Evolutionary conservation across 2,888 invertebrate genomes (phyloP), one percentile per base, ranked within the genome.

Genomic region (Leucophenga maculata): DNA sequence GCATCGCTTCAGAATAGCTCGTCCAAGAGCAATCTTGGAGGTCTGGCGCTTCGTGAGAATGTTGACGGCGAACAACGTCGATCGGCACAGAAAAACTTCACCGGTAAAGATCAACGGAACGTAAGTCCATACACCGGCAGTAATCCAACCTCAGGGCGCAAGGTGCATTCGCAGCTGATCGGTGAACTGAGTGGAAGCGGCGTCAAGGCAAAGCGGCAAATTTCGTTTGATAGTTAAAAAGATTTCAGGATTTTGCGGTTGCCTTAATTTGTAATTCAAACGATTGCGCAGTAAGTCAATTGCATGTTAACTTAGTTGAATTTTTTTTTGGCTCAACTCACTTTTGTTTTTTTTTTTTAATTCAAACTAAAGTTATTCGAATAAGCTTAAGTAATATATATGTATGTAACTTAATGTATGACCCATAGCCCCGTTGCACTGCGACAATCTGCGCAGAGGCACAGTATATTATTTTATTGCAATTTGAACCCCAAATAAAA

Each of bases 141-240:
- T 22, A 64, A 50, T 65, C 54, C 44, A 0, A 67, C 67, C 1
- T 59, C 54, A 6, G 54, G 50, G 8, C 16, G 26, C 39, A 20
- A 64, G 31, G 39, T 57, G 26, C 59, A 65, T 22, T 13, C 67
- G 39, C 32, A 22, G 18, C 16, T 54, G n/a, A 18, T 60, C 31
- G 22, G 65, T 52, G 71, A 72, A 9, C 44, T 69, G 26, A 73
- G 16, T 20, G 54, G 52, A 4, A 22, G 62, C 54, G 76, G 84
- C 44, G 89, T 90, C 84, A 89, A 91, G 77, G 92, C 91, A 1
- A 88, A 91, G 16, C 87, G 92, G 44, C 92, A 92, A 83, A 92
- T 92, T 78, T 90, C 90, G 78, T 92, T 92, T 80, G 92, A 92
- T 84, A 91, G 90, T 67, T 87, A 80, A 82, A 69, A 6, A 54